Evolutionary conservation across 2,888 invertebrate genomes (phyloP), one percentile per base, ranked within the genome.

Genomic region (Amphipyra berbera): DNA sequence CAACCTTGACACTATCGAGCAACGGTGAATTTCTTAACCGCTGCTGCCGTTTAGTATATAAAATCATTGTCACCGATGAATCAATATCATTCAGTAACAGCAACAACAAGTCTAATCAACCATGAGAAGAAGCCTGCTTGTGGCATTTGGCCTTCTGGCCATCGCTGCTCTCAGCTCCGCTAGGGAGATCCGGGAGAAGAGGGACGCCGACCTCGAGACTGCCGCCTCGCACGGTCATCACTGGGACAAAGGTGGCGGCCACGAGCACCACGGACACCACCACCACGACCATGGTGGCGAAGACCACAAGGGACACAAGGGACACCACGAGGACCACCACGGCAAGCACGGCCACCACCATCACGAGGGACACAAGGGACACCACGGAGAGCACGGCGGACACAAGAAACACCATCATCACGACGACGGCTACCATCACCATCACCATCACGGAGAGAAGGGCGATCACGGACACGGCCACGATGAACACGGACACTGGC

Each of bases 291-390:
- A 96, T 70, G 97, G 96, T 0, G 95, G 95, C 49, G 95, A 96
- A 73, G 95, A 95, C 38, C 96, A 96, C 76, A 96, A 97, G 75
- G 96, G 96, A 1, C 96, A 97, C 89, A 96, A 96, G 79, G 95
- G 95, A 4, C 94, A 96, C 62, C 96, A 97, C 76, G 95, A 95
- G 41, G 93, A 96, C 67, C 95, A 96, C 69, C 96, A 97, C 79
- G 96, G 96, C 12, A 91, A 96, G 60, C 96, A 96, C 73, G 97
- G 97, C 0, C 96, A 97, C 81, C 96, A 96, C 81, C 96, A 97
- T 82, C 96, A 97, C 76, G 96, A 95, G 63, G 93, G 94, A 0
- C 95, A 96, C 79, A 88, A 92, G 56, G 96, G 96, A 1, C 94
- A 95, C 69, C 96, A 95, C 83, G 94, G 91, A 14, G 96, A 96